Evolutionary conservation across 2,113 vertebrate genomes (phyloP).

Genomic region (Setophaga coronata): DNA sequence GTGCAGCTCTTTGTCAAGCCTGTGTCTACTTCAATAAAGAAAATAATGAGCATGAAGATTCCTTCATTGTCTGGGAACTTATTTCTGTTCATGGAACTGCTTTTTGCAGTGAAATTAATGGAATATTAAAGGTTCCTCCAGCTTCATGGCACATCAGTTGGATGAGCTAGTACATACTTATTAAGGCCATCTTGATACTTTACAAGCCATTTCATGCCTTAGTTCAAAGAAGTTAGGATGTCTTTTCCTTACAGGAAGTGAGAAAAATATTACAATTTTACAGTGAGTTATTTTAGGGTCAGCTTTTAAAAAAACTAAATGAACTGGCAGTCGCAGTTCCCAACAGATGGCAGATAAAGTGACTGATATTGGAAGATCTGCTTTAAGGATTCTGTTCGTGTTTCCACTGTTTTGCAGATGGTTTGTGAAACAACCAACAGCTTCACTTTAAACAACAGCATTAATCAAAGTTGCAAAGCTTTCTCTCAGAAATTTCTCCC

Average conservation of each 20-base stretch:
- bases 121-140: background rate
- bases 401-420: constrained; percentile 64
- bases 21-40: background rate
- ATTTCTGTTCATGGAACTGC: background rate
- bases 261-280: background rate
- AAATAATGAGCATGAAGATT: background rate
- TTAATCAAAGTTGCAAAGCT: constrained; percentile 24
- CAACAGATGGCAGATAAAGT: constrained; percentile 23
- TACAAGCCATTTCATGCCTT: background rate
- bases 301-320: constrained; percentile 2
- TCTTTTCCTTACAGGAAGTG: background rate
- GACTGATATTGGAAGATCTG: constrained; percentile 25
- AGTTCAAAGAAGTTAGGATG: background rate
- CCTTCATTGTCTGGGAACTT: background rate
- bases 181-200: background rate
- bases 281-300: constrained; percentile 31
- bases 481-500: background rate
- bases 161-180: background rate
- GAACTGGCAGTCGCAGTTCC: background rate
- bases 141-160: background rate
- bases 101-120: background rate
- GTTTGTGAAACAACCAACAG: constrained; percentile 37
- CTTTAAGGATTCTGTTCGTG: constrained; percentile 49
- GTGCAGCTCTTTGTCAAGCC: background rate
- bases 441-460: constrained; percentile 42